phyloP scores from a whole-genome alignment of 2,797 vertebrate genomes.

The Craterocephalus amniculus region DNA sequence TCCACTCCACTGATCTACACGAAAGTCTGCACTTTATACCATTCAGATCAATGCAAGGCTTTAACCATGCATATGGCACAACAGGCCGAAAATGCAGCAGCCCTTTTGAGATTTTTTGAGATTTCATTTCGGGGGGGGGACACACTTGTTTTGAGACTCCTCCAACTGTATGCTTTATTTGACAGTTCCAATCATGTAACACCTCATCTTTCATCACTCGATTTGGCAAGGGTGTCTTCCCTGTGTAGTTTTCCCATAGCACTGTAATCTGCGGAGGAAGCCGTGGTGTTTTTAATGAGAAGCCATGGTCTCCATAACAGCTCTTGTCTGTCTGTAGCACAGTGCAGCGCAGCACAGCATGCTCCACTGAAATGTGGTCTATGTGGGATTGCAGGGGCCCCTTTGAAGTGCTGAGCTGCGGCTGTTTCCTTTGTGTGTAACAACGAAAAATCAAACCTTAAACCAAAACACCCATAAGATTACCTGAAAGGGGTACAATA shows the following conservation, averaged over 20 bases:
- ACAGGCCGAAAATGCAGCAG: conserved; percentile 23
- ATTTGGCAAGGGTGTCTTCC: conserved; percentile 63
- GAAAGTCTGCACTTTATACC: conserved; percentile 14
- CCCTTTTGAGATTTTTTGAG: conserved; percentile 56
- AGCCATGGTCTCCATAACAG: conserved; percentile 64
- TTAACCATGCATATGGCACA: conserved; percentile 35
- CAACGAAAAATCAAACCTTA: conserved; percentile 80
- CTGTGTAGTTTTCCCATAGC: conserved; percentile 61
- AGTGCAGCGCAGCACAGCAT: conserved; percentile 56
- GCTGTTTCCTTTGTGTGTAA: conserved; percentile 83
- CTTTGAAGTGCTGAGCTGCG: conserved; percentile 80
- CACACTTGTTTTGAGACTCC: conserved; percentile 63
- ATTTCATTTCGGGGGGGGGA: not conserved
- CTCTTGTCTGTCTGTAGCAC: conserved; percentile 65
- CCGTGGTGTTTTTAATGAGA: conserved; percentile 77
- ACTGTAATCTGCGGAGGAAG: conserved; percentile 71
- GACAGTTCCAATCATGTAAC: conserved; percentile 77
- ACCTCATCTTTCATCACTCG: conserved; percentile 52
- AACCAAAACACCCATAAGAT: conserved; percentile 86
- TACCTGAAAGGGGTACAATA: conserved; percentile 84
- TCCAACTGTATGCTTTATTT: conserved; percentile 78
- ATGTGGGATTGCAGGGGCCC: conserved; percentile 70
- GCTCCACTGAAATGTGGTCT: conserved; percentile 73
- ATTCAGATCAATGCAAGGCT: conserved; percentile 31
- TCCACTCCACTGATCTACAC: not conserved